Base-by-base conservation (phyloP, 1,140 invertebrate species). In the Platorchestia sp. region DNA sequence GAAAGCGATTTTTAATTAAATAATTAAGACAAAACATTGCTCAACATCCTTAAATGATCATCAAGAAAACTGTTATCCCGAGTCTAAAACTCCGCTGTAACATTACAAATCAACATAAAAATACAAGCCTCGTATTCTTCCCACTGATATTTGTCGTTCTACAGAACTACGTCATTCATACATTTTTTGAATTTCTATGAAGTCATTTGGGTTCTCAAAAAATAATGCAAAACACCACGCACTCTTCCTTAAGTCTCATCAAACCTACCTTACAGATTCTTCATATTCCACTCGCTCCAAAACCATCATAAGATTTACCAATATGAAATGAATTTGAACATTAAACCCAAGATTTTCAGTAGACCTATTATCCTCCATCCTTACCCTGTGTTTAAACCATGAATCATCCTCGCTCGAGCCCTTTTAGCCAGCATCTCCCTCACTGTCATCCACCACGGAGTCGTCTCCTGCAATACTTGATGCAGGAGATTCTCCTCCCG, bases 401-500 rank as follows among this genome's bases (percentile, higher is more conserved):
- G 14, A 75, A 19, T 75, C 59, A 10, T 51, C 19, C 47, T 36
- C 59, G 10, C 59, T 36, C 7, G 10, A 10, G 7, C 59, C 59
- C 59, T 22, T 75, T 45, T 93, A 93, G 91, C 91, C 45, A 0
- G 91, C 44, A 40, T 93, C 91, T 10, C 91, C 45, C 45, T 93
- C 91, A 40, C 91, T 93, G n/a, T 93, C 91, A n/a, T 93, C 91
- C 91, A 93, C 36, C 0, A 44, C 45, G 7, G 43, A 44, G 43
- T 93, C 91, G 0, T 93, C 91, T 16, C 91, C 91, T 16, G 91
- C 91, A 93, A 93, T 47, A 44, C 91, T 93, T 44, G 91, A 93
- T 5, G 91, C 45, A 44, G 91, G 91, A 19, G 91, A 93, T 19
- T 93, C 45, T 6, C 44, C 44, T 10, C 43, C 45, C 19, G 45